Percentiles rank a stretch among this genome's conserved stretches.
Evolutionary conservation across 2,113 vertebrate genomes (phyloP).

Genomic region (Gobius niger): DNA sequence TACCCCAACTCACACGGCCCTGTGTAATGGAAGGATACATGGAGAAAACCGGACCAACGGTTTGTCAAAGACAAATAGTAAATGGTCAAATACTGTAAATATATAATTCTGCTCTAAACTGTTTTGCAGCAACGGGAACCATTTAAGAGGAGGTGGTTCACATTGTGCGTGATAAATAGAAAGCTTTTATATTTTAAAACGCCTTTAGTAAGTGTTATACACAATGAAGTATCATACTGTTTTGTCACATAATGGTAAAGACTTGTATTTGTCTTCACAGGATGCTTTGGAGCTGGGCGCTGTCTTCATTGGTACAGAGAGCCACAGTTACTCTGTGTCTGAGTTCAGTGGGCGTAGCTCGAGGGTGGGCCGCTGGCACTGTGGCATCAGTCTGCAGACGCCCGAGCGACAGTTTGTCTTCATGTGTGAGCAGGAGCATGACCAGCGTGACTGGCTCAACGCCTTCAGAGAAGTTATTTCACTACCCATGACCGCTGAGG

Average conservation of each 20-base stretch:
- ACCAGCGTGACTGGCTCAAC: slow-evolving; percentile 87
- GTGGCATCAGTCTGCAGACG: slow-evolving; percentile 81
- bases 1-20: slow-evolving; percentile 82
- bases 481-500: slow-evolving; percentile 79
- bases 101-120: not conserved
- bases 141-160: slow-evolving; percentile 93
- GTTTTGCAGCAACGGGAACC: slow-evolving; percentile 84
- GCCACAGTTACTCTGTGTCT: slow-evolving; percentile 80
- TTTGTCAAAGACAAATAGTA: slow-evolving; percentile 57
- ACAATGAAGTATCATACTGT: not conserved
- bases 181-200: slow-evolving; percentile 90
- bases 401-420: slow-evolving; percentile 85
- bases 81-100: not conserved
- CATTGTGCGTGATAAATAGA: slow-evolving; percentile 83
- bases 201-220: slow-evolving; percentile 82
- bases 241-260: not conserved
- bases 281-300: slow-evolving; percentile 87
- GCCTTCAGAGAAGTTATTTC: slow-evolving; percentile 81
- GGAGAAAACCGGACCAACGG: slow-evolving; percentile 95
- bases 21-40: slow-evolving; percentile 91
- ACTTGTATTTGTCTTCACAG: slow-evolving; percentile 58
- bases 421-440: slow-evolving; percentile 84
- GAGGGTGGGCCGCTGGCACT: slow-evolving; percentile 79
- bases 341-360: slow-evolving; percentile 72
- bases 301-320: slow-evolving; percentile 83